Evolutionary conservation across 2,113 vertebrate genomes (phyloP).

Genomic region (Struthio camelus): DNA sequence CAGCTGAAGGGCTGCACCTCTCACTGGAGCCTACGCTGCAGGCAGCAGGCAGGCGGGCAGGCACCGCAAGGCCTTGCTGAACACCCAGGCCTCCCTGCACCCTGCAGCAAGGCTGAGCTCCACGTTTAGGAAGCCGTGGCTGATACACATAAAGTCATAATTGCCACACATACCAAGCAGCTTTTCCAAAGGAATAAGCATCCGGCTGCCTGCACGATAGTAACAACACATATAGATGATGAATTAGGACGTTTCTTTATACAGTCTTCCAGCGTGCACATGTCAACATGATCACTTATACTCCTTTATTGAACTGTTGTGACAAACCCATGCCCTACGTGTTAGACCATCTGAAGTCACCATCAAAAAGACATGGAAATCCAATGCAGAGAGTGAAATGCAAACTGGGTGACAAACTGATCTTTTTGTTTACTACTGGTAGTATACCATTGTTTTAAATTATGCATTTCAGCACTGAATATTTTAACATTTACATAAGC

Average conservation of each 20-base stretch:
- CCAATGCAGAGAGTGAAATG: background rate
- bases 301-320: background rate
- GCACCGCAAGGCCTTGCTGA: too few relatives aligned
- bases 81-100: too few relatives aligned
- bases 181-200: background rate
- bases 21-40: background rate
- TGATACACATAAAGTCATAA: background rate
- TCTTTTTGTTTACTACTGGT: background rate
- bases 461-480: background rate
- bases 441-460: constrained; percentile 13
- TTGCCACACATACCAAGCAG: fast-evolving
- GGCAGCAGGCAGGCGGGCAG: too few relatives aligned
- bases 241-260: background rate
- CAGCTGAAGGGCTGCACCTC: background rate
- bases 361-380: background rate
- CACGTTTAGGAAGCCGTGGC: background rate
- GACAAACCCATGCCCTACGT: fast-evolving
- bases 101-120: too few relatives aligned
- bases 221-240: fast-evolving
- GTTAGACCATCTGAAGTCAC: background rate
- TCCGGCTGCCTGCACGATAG: background rate
- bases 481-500: constrained; percentile 16
- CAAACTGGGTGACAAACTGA: background rate
- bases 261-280: fast-evolving
- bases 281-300: fast-evolving